These are phyloP conservation scores for Chamaetylas fuelleborni DNA, from an alignment of 2,113 vertebrate genomes.

Conservation along the genomic window DNA sequence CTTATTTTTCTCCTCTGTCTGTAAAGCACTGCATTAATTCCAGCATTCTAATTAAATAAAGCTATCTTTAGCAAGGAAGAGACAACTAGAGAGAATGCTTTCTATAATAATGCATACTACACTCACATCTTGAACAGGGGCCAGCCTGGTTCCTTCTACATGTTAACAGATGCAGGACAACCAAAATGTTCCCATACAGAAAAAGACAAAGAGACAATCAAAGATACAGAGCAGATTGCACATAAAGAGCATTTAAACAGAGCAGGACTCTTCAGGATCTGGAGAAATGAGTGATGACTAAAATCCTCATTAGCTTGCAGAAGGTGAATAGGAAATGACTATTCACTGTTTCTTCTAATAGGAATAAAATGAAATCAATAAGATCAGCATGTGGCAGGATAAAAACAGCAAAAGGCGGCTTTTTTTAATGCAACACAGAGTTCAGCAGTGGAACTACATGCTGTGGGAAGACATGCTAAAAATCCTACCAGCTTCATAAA, in stretches of 20 bases:
- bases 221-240: neutral
- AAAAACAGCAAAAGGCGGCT: neutral
- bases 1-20: neutral
- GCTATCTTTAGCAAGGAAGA: neutral
- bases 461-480: neutral
- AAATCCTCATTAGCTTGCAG: slow-evolving; percentile 19
- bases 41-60: neutral
- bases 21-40: neutral
- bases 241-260: neutral
- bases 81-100: neutral
- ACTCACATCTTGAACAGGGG: neutral
- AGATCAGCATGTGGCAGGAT: neutral
- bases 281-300: neutral
- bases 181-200: neutral
- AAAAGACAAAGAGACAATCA: neutral
- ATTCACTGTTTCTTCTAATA: slow-evolving; percentile 11
- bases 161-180: neutral
- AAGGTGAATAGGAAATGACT: neutral
- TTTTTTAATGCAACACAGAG: neutral
- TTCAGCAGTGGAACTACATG: neutral
- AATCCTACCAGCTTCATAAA: neutral
- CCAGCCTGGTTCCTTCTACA: neutral
- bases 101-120: neutral
- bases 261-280: neutral
- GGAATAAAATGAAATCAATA: neutral